A percentile compares a stretch with the other conserved stretches of the same genome.
Conservation (phyloP, 2,113 vertebrate genomes). For the Indicator indicator region DNA sequence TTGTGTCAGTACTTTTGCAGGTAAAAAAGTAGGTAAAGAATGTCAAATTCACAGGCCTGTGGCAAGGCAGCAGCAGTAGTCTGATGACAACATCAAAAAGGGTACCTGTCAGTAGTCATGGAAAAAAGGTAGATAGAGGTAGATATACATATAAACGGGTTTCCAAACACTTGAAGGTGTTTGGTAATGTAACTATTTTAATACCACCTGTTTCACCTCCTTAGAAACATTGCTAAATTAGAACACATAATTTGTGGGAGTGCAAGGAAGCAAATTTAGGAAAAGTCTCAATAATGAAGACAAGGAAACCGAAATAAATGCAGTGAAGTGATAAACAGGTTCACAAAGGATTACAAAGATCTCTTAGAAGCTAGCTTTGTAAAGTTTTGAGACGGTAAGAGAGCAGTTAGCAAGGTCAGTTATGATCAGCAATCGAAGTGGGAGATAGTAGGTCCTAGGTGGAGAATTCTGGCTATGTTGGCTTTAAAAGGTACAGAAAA, state of each 20-base stretch:
- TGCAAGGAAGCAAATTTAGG: not conserved
- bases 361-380: not conserved
- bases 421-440: not conserved
- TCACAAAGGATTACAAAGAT: not conserved
- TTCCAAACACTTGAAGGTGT: too few relatives aligned
- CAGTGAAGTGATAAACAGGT: not conserved
- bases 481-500: not conserved
- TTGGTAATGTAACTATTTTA: not conserved
- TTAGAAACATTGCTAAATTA: not conserved
- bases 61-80: not conserved
- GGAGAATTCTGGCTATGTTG: rapidly evolving
- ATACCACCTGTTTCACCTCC: not conserved
- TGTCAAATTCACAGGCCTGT: not conserved
- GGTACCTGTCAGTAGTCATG: not conserved
- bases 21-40: not conserved
- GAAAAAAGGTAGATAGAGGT: not conserved
- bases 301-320: not conserved
- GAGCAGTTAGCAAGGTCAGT: not conserved
- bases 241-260: not conserved
- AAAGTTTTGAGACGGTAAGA: not conserved
- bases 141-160: not conserved
- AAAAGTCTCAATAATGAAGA: not conserved
- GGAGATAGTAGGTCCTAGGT: not conserved
- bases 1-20: not conserved
- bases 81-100: not conserved